These are phyloP conservation scores for Dromaius novaehollandiae DNA, from an alignment of 2,113 vertebrate genomes.

Conservation along the genomic window DNA sequence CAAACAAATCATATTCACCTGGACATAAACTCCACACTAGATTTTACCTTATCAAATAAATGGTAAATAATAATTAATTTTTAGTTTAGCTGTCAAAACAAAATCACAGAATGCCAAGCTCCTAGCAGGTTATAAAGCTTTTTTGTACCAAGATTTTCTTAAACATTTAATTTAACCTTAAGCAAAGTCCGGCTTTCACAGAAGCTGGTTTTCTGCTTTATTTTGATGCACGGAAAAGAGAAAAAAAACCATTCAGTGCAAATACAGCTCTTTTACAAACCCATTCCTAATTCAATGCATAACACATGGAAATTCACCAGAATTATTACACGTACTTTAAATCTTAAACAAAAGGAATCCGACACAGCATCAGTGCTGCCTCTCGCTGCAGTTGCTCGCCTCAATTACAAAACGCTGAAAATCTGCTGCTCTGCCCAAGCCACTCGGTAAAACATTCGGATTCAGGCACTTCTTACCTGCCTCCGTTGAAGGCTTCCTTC, in stretches of 20 bases:
- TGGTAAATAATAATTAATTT: conserved; percentile 57
- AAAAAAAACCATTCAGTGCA: conserved; percentile 23
- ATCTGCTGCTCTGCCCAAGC: conserved; percentile 63
- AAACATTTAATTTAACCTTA: conserved; percentile 59
- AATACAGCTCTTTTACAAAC: conserved; percentile 61
- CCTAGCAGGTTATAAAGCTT: conserved; percentile 44
- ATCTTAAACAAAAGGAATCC: conserved; percentile 79
- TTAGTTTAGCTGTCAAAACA: conserved; percentile 59
- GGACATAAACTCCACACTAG: conserved; percentile 59
- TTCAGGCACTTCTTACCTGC: conserved; percentile 88
- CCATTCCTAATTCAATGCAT: conserved; percentile 73
- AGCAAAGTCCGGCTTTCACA: conserved; percentile 72
- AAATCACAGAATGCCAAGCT: conserved; percentile 60
- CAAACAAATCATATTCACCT: conserved; percentile 55
- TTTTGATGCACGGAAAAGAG: conserved; percentile 43
- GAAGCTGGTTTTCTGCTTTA: conserved; percentile 59
- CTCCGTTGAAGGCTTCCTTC: conserved; percentile 94
- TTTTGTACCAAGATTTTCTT: conserved; percentile 36
- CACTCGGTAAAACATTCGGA: conserved; percentile 59
- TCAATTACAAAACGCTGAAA: conserved; percentile 65
- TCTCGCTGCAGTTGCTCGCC: conserved; percentile 67
- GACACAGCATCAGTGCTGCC: conserved; percentile 57
- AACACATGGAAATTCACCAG: conserved; percentile 69
- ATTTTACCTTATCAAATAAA: conserved; percentile 45
- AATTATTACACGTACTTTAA: conserved; percentile 75